phyloP scores from a whole-genome alignment of 2,888 invertebrate species.

The Caenorhabditis virilis region DNA sequence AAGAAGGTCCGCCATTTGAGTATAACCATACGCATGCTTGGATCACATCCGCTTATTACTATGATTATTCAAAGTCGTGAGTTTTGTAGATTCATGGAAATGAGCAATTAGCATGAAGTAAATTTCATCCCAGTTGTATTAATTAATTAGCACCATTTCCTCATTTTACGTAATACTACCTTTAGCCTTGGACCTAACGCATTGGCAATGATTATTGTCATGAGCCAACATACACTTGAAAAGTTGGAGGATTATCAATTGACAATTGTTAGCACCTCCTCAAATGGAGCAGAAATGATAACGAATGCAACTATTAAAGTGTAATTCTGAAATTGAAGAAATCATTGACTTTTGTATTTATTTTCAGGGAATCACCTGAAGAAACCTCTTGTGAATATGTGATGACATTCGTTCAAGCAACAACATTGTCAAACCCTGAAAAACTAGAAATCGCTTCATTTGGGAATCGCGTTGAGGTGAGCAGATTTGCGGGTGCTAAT shows the following conservation, averaged over 20 bases:
- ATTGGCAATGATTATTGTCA: conserved; percentile 21
- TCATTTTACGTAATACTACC: no score
- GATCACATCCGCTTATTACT: conserved; percentile 25
- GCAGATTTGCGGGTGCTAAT: background rate
- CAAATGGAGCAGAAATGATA: background rate
- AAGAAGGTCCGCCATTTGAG: no score
- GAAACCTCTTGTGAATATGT: conserved; percentile 22
- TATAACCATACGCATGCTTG: conserved; percentile 18
- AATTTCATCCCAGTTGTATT: background rate
- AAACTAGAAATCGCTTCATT: conserved; percentile 18
- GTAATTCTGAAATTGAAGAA: background rate
- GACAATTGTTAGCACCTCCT: conserved; percentile 11
- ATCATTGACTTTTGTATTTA: background rate
- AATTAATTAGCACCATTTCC: background rate
- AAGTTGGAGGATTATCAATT: conserved; percentile 17
- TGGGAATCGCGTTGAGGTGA: conserved; percentile 14
- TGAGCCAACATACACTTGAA: conserved; percentile 12
- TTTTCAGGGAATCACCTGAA: conserved; percentile 21
- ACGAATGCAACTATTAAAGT: conserved; percentile 17
- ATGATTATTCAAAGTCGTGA: conserved; percentile 24
- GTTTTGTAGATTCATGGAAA: background rate
- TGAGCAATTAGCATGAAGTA: background rate
- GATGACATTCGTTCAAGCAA: conserved; percentile 22
- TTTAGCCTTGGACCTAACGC: conserved; percentile 26
- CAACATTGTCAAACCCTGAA: conserved; percentile 10